Percentiles rank a stretch among this genome's conserved stretches.
These are phyloP conservation scores for Temnothorax nylanderi DNA, from an alignment of 1,140 invertebrate species.

Conservation along the genomic window DNA sequence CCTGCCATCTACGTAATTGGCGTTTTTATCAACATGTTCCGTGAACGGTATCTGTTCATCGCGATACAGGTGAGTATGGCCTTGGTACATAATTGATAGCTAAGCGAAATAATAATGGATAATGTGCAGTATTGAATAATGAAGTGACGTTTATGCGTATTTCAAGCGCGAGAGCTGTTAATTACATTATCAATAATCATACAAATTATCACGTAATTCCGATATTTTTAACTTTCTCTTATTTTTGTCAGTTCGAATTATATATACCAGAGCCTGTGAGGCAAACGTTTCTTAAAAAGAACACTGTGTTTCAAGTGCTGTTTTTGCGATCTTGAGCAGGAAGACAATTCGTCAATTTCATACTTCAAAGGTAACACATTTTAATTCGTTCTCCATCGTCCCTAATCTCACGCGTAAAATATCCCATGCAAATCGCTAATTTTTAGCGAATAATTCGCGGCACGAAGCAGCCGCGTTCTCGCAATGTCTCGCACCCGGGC, in stretches of 20 bases:
- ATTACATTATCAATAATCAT: neutral
- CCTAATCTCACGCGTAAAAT: neutral
- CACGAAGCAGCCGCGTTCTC: neutral
- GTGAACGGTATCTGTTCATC: neutral
- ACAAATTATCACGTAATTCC: neutral
- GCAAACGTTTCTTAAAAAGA: neutral
- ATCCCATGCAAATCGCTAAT: neutral
- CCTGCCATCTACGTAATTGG: neutral
- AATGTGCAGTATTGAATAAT: neutral
- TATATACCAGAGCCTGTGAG: too few relatives aligned
- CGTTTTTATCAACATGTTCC: neutral
- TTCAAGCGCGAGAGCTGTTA: neutral
- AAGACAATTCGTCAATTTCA: neutral
- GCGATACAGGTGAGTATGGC: neutral
- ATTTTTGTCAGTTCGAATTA: neutral
- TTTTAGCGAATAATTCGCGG: neutral
- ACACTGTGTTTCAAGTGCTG: neutral
- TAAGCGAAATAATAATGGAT: neutral
- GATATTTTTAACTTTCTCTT: neutral
- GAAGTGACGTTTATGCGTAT: neutral
- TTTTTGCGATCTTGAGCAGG: neutral
- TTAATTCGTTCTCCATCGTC: neutral
- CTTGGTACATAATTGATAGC: conserved; percentile 5
- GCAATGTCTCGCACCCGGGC: too few relatives aligned
- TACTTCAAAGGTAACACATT: neutral